Evolutionary conservation across 1,140 invertebrate species (phyloP), one percentile per base, ranked within the genome.

Genomic region (Drosophila grimshawi): DNA sequence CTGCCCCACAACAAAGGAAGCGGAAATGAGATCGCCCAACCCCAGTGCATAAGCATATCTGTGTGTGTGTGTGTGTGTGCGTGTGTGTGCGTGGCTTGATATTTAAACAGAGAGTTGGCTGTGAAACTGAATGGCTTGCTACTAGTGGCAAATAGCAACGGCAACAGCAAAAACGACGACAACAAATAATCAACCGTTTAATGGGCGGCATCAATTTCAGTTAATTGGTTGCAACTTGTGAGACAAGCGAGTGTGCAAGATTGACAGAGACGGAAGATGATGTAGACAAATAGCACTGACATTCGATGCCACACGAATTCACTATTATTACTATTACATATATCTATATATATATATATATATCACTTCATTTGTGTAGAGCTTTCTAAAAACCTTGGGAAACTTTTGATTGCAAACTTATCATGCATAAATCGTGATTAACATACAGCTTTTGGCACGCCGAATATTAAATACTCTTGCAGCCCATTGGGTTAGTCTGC

Each of bases 21-120:
- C 81, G 81, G 81, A 85, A 86, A 85, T 85, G 78, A 85, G 75
- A 65, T 82, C 46, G 61, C 73, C 81, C n/a, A 53, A 55, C 62
- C 43, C 35, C 45, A 49, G 11, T 74, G 41, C 61, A 49, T 79
- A 33, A 49, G 30, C 4, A 10, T 37, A 10, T 8, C 8, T 33
- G 10, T 49, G 45, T 45, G 35, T 33, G 41, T 32, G 37, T 5
- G 41, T 62, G 43, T 49, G 5, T 49, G 52, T 11, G 37, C 45
- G 39, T 27, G 48, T 53, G 27, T 61, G 43, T 59, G 62, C 33
- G 41, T 61, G 61, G 51, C 53, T 72, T 60, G 5, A 32, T 65
- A 27, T 70, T 56, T 43, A 51, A 30, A 35, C 32, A 33, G 2
- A n/a, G 3, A 33, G 32, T 33, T 33, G 32, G 32, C 5, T 33